Conservation (phyloP, 2,797 vertebrate species). For the Otus scops region DNA sequence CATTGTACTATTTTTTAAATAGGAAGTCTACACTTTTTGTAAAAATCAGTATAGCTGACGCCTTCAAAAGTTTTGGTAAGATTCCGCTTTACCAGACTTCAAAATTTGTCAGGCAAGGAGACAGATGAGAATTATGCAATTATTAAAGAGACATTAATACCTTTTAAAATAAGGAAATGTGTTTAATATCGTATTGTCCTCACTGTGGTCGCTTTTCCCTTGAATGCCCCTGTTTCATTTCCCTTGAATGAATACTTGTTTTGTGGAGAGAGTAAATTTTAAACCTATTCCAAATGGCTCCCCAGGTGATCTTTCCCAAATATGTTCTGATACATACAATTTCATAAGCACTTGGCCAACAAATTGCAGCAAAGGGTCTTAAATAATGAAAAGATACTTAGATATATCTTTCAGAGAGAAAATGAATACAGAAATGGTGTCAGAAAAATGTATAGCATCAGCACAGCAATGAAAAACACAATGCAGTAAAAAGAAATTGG, state of each 20-base stretch:
- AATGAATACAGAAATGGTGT: not conserved
- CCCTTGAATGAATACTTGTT: not conserved
- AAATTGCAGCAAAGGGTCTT: not conserved
- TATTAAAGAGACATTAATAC: not conserved
- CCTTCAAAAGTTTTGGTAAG: not conserved
- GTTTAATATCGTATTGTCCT: not conserved
- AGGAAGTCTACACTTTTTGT: not conserved
- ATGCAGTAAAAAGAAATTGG: not conserved
- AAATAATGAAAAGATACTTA: not conserved
- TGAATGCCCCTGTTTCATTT: not conserved
- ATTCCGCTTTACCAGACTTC: not conserved
- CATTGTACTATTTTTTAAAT: not conserved
- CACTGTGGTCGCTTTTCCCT: not conserved
- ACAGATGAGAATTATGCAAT: not conserved
- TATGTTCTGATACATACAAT: not conserved
- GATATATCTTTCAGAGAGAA: not conserved
- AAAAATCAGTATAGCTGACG: not conserved
- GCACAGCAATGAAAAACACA: not conserved
- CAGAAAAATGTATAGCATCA: not conserved
- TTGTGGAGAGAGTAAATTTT: not conserved
- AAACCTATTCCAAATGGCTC: not conserved
- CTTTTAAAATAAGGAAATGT: not conserved
- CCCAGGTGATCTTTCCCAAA: not conserved
- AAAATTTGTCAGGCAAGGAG: not conserved
- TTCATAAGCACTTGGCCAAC: not conserved